Evolutionary conservation across 2,888 invertebrate species (phyloP), one percentile per base, ranked within the genome.

Genomic region (Alloscopus bannaensis): DNA sequence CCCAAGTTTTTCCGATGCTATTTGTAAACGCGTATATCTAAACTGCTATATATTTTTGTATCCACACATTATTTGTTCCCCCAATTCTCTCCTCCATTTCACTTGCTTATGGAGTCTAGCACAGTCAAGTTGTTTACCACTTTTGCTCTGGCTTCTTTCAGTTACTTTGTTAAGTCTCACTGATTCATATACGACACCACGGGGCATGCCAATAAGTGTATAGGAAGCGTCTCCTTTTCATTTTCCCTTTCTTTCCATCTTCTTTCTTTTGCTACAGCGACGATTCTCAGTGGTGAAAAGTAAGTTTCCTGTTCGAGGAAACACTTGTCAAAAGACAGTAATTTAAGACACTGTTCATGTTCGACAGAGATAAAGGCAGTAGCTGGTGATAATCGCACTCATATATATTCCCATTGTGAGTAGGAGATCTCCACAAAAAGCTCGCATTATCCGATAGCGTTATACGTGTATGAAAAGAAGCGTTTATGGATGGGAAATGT

Each of bases 321-420:
- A 64, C 77, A 77, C 70, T 70, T 77, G 77, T 77, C 77, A 77
- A 64, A 77, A 77, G 62, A 70, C 70, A 55, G 77, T 77, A 77
- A 77, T 77, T 77, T 77, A 77, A 70, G 77, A 70, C 64, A 77
- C 70, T 57, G 64, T 70, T 77, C 76, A 76, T 76, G 76, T 76
- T 76, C 76, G 76, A 76, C 76, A 69, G 6, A 42, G 52, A 62
- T 60, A 62, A 60, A 42, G 60, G 50, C 60, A 62, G 60, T 75
- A 60, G 42, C 26, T 45, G 45, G 42, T 28, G 66, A 57, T 75
- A 57, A 75, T 75, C 75, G 60, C 57, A 47, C 40, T 42, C 69
- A 11, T 11, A 31, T 18, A 55, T 55, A 55, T 11, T 55, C 47
- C 59, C 22, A 70, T 47, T n/a, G n/a, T n/a, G n/a, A n/a, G n/a